Percentiles rank a stretch among this genome's conserved stretches.
Conservation (phyloP, 1,140 invertebrate genomes). For the Adoxophyes honmai region DNA sequence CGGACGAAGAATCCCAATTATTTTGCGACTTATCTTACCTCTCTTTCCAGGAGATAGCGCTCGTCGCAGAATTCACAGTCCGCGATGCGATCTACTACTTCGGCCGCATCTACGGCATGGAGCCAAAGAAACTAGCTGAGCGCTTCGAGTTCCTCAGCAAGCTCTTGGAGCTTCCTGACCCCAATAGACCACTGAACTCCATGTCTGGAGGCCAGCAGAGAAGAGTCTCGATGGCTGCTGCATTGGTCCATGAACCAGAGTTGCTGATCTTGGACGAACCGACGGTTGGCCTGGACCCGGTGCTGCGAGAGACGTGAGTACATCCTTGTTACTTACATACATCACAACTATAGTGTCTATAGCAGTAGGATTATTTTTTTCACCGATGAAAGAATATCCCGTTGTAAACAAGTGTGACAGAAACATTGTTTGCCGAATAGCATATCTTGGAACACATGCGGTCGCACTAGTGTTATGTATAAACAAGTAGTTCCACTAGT, state of each 20-base stretch:
- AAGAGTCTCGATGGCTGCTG: constrained; percentile 90
- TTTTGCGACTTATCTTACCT: too few relatives aligned
- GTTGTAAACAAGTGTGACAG: too few relatives aligned
- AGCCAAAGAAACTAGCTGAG: constrained; percentile 79
- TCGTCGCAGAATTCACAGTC: constrained; percentile 92
- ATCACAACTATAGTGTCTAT: too few relatives aligned
- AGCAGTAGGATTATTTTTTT: too few relatives aligned
- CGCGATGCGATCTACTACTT: constrained; percentile 92
- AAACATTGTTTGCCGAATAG: too few relatives aligned
- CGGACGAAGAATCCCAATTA: too few relatives aligned
- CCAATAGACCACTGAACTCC: constrained; percentile 79
- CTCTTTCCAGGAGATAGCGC: constrained; percentile 86
- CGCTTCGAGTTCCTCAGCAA: constrained; percentile 83
- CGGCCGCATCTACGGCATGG: constrained; percentile 90
- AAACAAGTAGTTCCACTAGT: too few relatives aligned
- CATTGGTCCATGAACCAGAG: constrained; percentile 92
- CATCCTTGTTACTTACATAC: too few relatives aligned
- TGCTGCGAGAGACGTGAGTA: constrained; percentile 90
- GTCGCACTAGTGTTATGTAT: too few relatives aligned
- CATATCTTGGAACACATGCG: too few relatives aligned
- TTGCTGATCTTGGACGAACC: constrained; percentile 95
- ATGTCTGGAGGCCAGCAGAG: constrained; percentile 93
- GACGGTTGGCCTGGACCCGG: constrained; percentile 94
- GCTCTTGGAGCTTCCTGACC: constrained; percentile 85
- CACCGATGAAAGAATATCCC: too few relatives aligned